Evolutionary conservation across 2,797 vertebrate species (phyloP).

Genomic region (Xerus rutilus): DNA sequence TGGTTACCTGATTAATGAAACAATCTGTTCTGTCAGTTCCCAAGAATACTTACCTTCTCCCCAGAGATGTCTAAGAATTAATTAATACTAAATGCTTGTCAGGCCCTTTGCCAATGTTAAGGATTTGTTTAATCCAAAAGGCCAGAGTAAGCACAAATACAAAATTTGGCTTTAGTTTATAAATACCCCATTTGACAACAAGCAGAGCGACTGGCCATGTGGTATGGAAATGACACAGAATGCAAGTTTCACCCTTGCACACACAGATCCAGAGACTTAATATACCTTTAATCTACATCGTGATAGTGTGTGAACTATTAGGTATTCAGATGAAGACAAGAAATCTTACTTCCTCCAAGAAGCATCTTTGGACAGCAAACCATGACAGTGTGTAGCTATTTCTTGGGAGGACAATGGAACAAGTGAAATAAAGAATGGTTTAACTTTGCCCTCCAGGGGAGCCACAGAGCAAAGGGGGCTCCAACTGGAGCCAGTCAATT

Average conservation of each 20-base stretch:
- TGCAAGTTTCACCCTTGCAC: neutral
- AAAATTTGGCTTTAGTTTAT: slow-evolving; percentile 57
- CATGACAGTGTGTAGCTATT: neutral
- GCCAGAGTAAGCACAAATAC: slow-evolving; percentile 61
- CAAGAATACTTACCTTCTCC: slow-evolving; percentile 59
- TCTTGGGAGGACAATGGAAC: neutral
- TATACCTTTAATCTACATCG: too few species aligned
- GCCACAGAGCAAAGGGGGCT: neutral
- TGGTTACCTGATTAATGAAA: slow-evolving; percentile 48
- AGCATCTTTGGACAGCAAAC: neutral
- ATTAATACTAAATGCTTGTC: slow-evolving; percentile 80
- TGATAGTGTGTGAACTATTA: neutral
- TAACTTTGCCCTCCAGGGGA: neutral
- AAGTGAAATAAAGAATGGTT: neutral
- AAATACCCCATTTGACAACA: neutral
- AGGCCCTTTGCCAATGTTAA: slow-evolving; percentile 64
- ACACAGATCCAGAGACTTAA: fast-evolving
- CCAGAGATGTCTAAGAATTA: slow-evolving; percentile 67
- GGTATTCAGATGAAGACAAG: neutral
- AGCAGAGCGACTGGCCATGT: neutral
- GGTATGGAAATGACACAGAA: neutral
- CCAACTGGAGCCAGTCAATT: neutral
- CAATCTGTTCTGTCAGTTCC: slow-evolving; percentile 57
- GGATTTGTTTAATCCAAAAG: slow-evolving; percentile 66
- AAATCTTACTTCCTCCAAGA: neutral